Evolutionary conservation across 2,113 vertebrate species (phyloP).

Genomic region (Coryphaenoides rupestris): DNA sequence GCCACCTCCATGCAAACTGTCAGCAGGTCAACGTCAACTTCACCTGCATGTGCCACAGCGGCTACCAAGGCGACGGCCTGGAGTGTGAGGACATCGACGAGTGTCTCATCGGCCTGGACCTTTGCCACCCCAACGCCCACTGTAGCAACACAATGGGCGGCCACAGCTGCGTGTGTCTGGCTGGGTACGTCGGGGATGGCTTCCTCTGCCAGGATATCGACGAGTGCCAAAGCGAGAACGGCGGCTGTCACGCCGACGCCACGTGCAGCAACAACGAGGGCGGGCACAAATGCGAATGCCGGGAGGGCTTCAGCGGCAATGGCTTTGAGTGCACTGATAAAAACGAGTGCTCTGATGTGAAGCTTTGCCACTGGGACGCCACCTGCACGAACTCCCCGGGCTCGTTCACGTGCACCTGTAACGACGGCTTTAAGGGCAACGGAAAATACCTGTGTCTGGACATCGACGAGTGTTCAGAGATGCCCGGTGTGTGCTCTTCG

Average conservation of each 20-base stretch:
- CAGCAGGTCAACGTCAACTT: constrained; percentile 48
- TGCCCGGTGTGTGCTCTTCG: constrained; percentile 60
- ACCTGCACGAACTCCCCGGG: constrained; percentile 78
- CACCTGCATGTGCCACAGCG: constrained; percentile 62
- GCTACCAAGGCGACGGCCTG: constrained; percentile 69
- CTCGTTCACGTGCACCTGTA: constrained; percentile 75
- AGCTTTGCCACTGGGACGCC: constrained; percentile 79
- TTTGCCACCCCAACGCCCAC: constrained; percentile 59
- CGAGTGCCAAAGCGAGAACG: constrained; percentile 71
- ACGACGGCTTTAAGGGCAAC: constrained; percentile 77
- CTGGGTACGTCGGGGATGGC: constrained; percentile 73
- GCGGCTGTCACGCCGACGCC: constrained; percentile 68
- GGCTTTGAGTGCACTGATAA: constrained; percentile 70
- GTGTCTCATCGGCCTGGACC: constrained; percentile 58
- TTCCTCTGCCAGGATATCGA: constrained; percentile 69
- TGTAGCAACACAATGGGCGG: constrained; percentile 73
- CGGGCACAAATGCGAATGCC: constrained; percentile 66
- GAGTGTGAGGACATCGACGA: constrained; percentile 73
- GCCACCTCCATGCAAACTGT: constrained; percentile 68
- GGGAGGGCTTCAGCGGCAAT: constrained; percentile 66
- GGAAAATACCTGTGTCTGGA: constrained; percentile 81
- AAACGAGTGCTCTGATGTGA: constrained; percentile 62
- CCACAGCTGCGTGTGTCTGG: constrained; percentile 68
- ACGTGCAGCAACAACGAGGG: constrained; percentile 71
- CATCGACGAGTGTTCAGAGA: constrained; percentile 76